These are phyloP conservation scores for Astreopora myriophthalma DNA, from an alignment of 64 coral and sea anemone genomes.

Conservation along the genomic window DNA sequence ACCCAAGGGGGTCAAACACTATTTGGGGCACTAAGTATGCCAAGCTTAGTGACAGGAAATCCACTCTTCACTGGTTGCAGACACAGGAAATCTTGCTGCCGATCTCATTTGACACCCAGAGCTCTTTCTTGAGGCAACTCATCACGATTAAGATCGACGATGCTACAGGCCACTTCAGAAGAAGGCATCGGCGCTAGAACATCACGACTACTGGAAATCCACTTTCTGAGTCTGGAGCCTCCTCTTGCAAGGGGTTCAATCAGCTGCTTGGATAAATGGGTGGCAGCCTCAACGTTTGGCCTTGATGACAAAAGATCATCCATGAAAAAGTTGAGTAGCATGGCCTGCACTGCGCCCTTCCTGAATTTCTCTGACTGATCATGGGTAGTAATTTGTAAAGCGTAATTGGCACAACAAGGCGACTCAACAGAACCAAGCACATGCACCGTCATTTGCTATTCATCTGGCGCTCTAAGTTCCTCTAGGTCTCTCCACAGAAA, in stretches of 20 bases:
- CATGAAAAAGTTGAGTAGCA: neutral
- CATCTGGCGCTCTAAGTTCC: neutral
- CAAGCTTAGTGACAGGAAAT: neutral
- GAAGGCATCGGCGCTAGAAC: neutral
- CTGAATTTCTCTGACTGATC: neutral
- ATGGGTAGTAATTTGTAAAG: neutral
- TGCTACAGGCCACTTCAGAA: neutral
- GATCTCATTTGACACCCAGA: neutral
- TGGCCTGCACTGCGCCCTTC: neutral
- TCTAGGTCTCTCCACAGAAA: slow-evolving; percentile 64
- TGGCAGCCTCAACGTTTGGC: neutral
- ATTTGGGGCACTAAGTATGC: neutral
- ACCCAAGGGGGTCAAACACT: neutral
- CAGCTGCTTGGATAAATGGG: neutral
- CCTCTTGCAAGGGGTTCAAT: neutral
- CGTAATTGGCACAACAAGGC: slow-evolving; percentile 44
- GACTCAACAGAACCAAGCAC: neutral
- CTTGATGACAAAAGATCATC: neutral
- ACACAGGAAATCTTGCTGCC: neutral
- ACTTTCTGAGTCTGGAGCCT: neutral
- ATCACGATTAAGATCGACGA: neutral
- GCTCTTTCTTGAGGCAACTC: neutral
- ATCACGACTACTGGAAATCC: neutral
- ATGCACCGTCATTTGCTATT: slow-evolving; percentile 36
- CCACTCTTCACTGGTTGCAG: neutral